Percentiles rank a stretch among this genome's conserved stretches.
phyloP scores from a whole-genome alignment of 2,888 invertebrate genomes.

The Venusia cambrica region DNA sequence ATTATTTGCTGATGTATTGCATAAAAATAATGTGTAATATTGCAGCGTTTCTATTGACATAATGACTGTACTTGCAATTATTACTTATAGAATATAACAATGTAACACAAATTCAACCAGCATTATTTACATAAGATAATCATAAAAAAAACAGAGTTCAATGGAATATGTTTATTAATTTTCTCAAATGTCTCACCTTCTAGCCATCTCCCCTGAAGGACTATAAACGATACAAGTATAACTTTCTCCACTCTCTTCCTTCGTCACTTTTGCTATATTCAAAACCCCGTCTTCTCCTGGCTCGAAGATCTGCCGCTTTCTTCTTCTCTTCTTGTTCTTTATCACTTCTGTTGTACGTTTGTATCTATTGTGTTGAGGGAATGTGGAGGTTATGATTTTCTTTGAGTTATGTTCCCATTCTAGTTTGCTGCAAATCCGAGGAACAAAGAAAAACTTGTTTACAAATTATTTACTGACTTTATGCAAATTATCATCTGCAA shows the following conservation, averaged over 20 bases:
- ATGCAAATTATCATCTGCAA: no score
- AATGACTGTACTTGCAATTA: no score
- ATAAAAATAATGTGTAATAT: no score
- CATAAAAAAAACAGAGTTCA: no score
- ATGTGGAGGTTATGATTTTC: constrained; percentile 52
- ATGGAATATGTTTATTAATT: no score
- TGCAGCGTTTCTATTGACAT: background rate
- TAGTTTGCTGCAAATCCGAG: constrained; percentile 64
- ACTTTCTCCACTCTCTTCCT: constrained; percentile 86
- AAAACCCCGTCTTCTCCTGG: constrained; percentile 78
- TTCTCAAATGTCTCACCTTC: constrained; percentile 59
- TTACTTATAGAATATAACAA: no score
- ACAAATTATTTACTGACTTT: no score
- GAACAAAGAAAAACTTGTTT: no score
- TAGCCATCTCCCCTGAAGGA: constrained; percentile 88
- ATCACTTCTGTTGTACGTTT: constrained; percentile 46
- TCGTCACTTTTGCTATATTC: constrained; percentile 81
- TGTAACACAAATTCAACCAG: no score
- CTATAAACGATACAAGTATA: constrained; percentile 91
- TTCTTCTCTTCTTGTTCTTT: constrained; percentile 36
- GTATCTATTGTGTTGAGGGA: constrained; percentile 61
- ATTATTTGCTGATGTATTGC: background rate
- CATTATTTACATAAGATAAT: no score
- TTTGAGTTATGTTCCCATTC: constrained; percentile 76
- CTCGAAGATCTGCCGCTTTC: constrained; percentile 60